These are phyloP conservation scores for Porites rus DNA, from an alignment of 92 coral and sea anemone species.

Conservation along the genomic window DNA sequence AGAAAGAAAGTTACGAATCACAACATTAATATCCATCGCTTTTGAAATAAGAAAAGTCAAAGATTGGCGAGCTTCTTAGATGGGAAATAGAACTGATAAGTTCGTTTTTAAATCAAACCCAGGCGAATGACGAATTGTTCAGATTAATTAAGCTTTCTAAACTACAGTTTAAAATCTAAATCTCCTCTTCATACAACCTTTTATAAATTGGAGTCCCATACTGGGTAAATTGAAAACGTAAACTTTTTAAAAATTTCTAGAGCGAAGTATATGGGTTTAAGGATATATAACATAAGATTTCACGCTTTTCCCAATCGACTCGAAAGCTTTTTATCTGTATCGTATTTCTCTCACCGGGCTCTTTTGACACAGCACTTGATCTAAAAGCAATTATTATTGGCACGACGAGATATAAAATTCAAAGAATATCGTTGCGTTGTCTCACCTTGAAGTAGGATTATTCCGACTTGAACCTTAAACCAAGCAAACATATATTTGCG, in stretches of 20 bases:
- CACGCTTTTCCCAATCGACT: background rate
- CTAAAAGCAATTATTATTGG: too few relatives aligned
- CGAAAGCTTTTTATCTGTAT: background rate
- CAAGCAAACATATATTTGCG: background rate
- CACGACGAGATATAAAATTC: background rate
- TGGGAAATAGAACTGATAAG: background rate
- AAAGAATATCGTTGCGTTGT: background rate
- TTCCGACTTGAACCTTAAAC: background rate
- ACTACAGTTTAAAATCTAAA: background rate
- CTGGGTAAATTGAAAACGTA: background rate
- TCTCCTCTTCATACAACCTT: background rate
- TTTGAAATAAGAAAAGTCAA: background rate
- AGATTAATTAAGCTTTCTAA: background rate
- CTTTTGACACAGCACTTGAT: too few relatives aligned
- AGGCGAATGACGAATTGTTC: background rate
- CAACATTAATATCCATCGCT: background rate
- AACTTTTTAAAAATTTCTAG: background rate
- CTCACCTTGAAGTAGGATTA: constrained; percentile 4
- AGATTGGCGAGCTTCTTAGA: background rate
- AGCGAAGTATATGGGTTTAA: background rate
- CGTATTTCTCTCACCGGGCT: too few relatives aligned
- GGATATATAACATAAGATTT: background rate
- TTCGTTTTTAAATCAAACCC: background rate
- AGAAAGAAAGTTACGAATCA: background rate
- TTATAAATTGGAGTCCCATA: background rate